Evolutionary conservation across 2,797 vertebrate genomes (phyloP).

Genomic region (Muraenolepis orangiensis): DNA sequence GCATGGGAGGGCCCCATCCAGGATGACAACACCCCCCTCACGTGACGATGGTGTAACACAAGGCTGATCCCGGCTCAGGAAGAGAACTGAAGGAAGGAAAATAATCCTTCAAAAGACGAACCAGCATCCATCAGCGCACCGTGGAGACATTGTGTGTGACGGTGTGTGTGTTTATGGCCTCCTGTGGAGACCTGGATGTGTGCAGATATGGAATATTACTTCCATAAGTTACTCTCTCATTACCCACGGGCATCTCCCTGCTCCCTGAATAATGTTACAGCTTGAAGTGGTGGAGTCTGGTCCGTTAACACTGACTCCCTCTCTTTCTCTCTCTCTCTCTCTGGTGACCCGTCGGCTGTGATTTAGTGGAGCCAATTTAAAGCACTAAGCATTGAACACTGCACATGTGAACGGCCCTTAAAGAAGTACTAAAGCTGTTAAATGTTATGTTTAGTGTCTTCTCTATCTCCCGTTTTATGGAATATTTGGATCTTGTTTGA

Average conservation of each 20-base stretch:
- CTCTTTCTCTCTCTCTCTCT: slow-evolving; percentile 16
- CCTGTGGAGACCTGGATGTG: slow-evolving; percentile 63
- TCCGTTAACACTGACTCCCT: slow-evolving; percentile 70
- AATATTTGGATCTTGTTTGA: slow-evolving; percentile 65
- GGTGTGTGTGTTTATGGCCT: slow-evolving; percentile 69
- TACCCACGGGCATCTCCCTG: slow-evolving; percentile 68
- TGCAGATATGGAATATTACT: slow-evolving; percentile 78
- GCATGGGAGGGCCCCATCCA: too few relatives aligned
- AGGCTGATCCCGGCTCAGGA: slow-evolving; percentile 33
- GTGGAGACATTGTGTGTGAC: slow-evolving; percentile 61
- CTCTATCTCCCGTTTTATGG: slow-evolving; percentile 64
- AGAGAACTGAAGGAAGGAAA: slow-evolving; percentile 25
- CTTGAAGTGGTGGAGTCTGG: slow-evolving; percentile 59
- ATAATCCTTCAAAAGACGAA: slow-evolving; percentile 44
- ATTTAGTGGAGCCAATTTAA: slow-evolving; percentile 80
- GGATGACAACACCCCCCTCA: too few relatives aligned
- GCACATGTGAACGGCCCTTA: slow-evolving; percentile 69
- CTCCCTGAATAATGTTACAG: slow-evolving; percentile 67
- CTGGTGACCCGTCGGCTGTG: slow-evolving; percentile 68
- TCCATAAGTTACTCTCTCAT: slow-evolving; percentile 79
- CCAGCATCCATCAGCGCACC: slow-evolving; percentile 58
- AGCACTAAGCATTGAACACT: slow-evolving; percentile 73
- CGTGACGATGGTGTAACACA: slow-evolving; percentile 46
- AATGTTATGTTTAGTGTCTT: slow-evolving; percentile 53
- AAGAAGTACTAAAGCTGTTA: slow-evolving; percentile 76